phyloP scores from a whole-genome alignment of 2,888 invertebrate genomes.

The Gasteruption jaculator region DNA sequence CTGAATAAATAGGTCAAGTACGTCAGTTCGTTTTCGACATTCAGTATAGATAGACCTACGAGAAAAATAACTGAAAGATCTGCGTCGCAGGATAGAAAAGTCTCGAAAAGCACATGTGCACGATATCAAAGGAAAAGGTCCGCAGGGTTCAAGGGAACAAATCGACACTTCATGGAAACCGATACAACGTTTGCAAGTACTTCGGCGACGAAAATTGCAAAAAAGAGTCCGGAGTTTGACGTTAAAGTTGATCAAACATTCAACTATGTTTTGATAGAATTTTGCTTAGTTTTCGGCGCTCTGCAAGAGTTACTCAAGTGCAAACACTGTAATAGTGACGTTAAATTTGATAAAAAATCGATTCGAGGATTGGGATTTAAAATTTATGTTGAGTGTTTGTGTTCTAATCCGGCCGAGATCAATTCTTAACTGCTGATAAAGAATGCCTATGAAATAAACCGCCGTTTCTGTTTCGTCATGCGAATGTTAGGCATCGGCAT shows the following conservation, averaged over 20 bases:
- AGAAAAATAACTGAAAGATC: no score
- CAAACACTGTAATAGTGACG: constrained; percentile 21
- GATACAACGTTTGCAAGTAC: no score
- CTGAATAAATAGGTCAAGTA: no score
- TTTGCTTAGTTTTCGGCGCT: constrained; percentile 20
- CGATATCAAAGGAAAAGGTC: no score
- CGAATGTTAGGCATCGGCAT: constrained; percentile 27
- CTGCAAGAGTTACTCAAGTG: constrained; percentile 20
- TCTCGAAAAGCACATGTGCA: no score
- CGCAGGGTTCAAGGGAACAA: no score
- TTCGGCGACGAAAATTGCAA: constrained; percentile 15
- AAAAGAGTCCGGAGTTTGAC: constrained; percentile 14
- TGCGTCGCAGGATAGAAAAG: no score
- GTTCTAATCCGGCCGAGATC: constrained; percentile 22
- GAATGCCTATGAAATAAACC: constrained; percentile 29
- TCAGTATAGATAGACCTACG: no score
- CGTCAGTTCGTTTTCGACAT: no score
- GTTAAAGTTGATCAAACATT: constrained; percentile 13
- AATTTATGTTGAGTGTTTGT: constrained; percentile 23
- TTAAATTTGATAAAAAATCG: constrained; percentile 23
- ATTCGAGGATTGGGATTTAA: constrained; percentile 26
- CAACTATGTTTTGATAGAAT: constrained; percentile 12
- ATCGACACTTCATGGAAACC: no score
- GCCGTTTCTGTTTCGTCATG: constrained; percentile 29
- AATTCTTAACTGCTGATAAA: constrained; percentile 27